Base-by-base conservation (phyloP, 1,140 invertebrate species). In the Episyrphus balteatus region DNA sequence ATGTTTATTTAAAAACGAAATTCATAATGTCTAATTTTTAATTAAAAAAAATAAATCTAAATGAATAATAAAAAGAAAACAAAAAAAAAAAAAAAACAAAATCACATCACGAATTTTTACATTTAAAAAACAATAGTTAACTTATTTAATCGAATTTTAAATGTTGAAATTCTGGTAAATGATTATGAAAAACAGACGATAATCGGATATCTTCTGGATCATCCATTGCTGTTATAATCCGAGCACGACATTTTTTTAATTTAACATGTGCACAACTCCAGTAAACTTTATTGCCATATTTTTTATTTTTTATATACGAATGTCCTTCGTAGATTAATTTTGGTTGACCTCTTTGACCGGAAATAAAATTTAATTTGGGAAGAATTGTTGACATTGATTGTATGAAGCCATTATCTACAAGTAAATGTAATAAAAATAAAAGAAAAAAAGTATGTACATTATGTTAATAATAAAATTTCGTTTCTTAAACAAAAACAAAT, bases 291-390 rank as follows among this genome's bases (percentile, higher is more conserved):
- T 42, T 26, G 11, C 19, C 31, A 32, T 32, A 38, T 2, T 34
- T 42, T 50, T 52, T 52, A 40, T 52, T 52, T 26, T 21, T 42
- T 32, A 50, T 47, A 42, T 45, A 55, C 1, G 42, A 21, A 34
- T 46, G 50, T 9, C 51, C 53, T 32, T 52, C 32, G n/a, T 52
- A 21, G 19, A 55, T 48, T 15, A 52, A 39, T 38, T 55, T 55
- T 17, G 44, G 46, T 26, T 55, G 52, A 2, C 51, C 53, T 6
- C 53, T 46, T 49, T 50, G 53, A 21, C 53, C 53, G 12, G 37
- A 26, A 11, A 53, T 18, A 40, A 48, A 26, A 8, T 3, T 26
- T 5, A 26, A 26, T 26, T 26, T 26, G 21, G 21, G 21, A 5
- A 26, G 21, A n/a, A n/a, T n/a, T n/a, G n/a, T n/a, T n/a, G n/a